phyloP scores from a whole-genome alignment of 1,140 invertebrate genomes.

The Triops cancriformis region DNA sequence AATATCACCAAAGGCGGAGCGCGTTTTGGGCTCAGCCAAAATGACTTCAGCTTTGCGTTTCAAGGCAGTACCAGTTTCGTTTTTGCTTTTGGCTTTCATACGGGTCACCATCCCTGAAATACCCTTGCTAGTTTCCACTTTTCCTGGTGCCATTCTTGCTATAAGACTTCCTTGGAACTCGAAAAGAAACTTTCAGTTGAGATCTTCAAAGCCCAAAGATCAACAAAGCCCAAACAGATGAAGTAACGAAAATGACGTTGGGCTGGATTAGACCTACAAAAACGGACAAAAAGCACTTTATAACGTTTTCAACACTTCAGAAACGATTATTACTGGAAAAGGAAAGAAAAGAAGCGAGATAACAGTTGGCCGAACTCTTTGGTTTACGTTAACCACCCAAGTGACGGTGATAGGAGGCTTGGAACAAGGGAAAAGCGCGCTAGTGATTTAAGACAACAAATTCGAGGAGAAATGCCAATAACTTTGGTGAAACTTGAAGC shows the following conservation, averaged over 20 bases:
- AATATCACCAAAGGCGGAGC: constrained; percentile 64
- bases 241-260: not conserved
- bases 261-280: not conserved
- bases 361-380: not conserved
- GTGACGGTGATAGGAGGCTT: not conserved
- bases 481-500: not conserved
- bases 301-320: not conserved
- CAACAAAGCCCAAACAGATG: too few relatives aligned
- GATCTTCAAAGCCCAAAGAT: not conserved
- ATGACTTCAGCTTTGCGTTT: constrained; percentile 27
- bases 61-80: constrained; percentile 2
- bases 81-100: constrained; percentile 18
- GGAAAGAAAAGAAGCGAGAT: not conserved
- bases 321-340: not conserved
- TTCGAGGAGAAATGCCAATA: not conserved
- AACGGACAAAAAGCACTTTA: not conserved
- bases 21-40: constrained; percentile 45
- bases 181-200: not conserved
- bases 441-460: not conserved
- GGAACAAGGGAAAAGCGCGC: constrained; percentile 1
- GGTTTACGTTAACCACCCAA: not conserved
- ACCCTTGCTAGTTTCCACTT: constrained; percentile 13
- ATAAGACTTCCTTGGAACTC: not conserved
- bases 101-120: constrained; percentile 23
- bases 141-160: not conserved